Percentiles rank a stretch among this genome's conserved stretches.
Evolutionary conservation across 2,888 invertebrate genomes (phyloP).

Genomic region (Thereva unica): DNA sequence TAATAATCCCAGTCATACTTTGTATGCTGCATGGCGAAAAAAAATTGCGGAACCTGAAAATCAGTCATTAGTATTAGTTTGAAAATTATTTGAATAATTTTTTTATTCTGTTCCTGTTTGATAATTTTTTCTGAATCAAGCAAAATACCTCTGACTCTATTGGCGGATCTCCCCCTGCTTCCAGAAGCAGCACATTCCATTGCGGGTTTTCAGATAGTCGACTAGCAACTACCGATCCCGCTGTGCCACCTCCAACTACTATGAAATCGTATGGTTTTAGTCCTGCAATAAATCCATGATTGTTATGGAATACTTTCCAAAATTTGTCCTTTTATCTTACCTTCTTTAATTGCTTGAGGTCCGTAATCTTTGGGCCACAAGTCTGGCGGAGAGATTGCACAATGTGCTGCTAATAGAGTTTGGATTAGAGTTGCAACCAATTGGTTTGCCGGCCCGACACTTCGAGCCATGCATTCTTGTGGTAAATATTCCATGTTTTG

Average conservation of each 20-base stretch:
- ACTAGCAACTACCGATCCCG: constrained; percentile 45
- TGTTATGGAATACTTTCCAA: not conserved
- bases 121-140: too few relatives aligned
- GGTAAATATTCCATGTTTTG: constrained; percentile 11
- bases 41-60: constrained; percentile 47
- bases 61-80: constrained; percentile 57
- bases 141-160: constrained; percentile 44
- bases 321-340: not conserved
- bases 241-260: constrained; percentile 41
- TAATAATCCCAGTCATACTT: constrained; percentile 50
- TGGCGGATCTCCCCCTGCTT: constrained; percentile 48
- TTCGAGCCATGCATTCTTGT: constrained; percentile 46
- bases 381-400: constrained; percentile 59
- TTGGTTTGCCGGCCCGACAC: constrained; percentile 44
- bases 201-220: constrained; percentile 47
- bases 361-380: constrained; percentile 62
- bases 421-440: constrained; percentile 15
- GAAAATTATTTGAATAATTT: not conserved
- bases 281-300: constrained; percentile 17
- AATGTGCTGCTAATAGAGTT: constrained; percentile 44
- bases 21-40: constrained; percentile 45
- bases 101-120: too few relatives aligned
- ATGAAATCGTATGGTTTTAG: constrained; percentile 39
- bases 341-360: constrained; percentile 28
- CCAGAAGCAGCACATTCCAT: constrained; percentile 46